Evolutionary conservation across 2,888 invertebrate genomes (phyloP), one percentile per base, ranked within the genome.

Genomic region (Ariolimax columbianus): DNA sequence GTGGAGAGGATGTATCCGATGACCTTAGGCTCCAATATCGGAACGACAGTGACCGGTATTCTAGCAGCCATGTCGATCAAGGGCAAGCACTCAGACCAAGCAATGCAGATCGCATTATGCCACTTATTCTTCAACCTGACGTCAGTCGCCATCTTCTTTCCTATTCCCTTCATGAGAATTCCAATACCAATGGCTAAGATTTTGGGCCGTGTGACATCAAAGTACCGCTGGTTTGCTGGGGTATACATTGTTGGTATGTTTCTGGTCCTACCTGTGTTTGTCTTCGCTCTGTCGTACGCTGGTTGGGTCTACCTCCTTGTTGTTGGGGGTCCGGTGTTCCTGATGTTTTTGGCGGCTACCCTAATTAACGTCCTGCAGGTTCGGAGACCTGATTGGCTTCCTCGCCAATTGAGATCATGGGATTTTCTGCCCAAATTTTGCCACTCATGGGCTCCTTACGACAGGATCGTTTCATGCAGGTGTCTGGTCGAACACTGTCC

Each of bases 161-260:
- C 95, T 0, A 92, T 95, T 38, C 95, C 95, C 0, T 92, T 92
- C 78, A 93, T 94, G 90, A 86, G 89, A 30, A 88, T 95, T 63
- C 95, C 95, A 0, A 94, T 96, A 36, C 89, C 89, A 33, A 88
- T 95, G 86, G 95, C 95, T 9, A 94, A 94, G 88, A 88, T 92
- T 36, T 91, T 96, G 43, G 95, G 95, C n/a, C 91, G 94, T 51
- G 94, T 93, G 1, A 95, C 95, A 0, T 77, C 77, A 11, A 30
- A 77, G 17, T 95, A 95, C 88, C 94, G 95, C 4, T 95, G 95
- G 95, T 95, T 95, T 91, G 95, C 95, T 14, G 87, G 95, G 14
- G 86, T 94, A 36, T 95, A 95, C 91, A 83, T 93, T 9, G 55
- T 92, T 0, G 26, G 89, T 14, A 91, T 92, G 90, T 93, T 93